Evolutionary conservation across 2,797 vertebrate genomes (phyloP).

Genomic region (Pseudocheirus occidentalis): DNA sequence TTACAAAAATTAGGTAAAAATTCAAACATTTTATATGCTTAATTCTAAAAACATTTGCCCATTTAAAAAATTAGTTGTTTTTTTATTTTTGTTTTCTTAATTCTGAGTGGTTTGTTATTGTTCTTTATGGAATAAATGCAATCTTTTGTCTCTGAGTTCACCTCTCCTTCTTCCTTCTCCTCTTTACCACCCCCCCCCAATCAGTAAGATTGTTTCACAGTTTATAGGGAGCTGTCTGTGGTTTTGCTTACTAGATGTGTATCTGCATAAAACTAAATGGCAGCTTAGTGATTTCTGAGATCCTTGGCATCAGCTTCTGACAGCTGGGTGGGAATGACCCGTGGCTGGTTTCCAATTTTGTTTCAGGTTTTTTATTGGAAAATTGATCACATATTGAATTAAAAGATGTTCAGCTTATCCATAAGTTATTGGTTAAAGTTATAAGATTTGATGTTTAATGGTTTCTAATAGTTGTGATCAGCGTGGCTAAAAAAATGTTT

Average conservation of each 20-base stretch:
- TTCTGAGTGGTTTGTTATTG: not conserved
- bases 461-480: not conserved
- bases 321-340: not conserved
- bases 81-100: not conserved
- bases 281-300: not conserved
- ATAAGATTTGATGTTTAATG: not conserved
- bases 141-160: not conserved
- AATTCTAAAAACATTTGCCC: not conserved
- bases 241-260: not conserved
- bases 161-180: not conserved
- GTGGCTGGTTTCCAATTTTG: not conserved
- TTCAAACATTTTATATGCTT: not conserved
- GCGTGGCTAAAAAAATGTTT: not conserved
- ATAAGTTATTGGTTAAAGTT: not conserved
- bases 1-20: slow-evolving; percentile 1
- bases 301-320: not conserved
- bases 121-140: not conserved
- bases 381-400: not conserved
- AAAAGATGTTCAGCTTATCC: not conserved
- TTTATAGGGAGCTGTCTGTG: not conserved
- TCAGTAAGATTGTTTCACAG: not conserved
- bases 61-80: not conserved
- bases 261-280: not conserved
- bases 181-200: not conserved
- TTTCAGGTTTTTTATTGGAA: slow-evolving; percentile 25